These are phyloP conservation scores for Ibidorhyncha struthersii DNA, from an alignment of 2,113 vertebrate species.

Conservation along the genomic window DNA sequence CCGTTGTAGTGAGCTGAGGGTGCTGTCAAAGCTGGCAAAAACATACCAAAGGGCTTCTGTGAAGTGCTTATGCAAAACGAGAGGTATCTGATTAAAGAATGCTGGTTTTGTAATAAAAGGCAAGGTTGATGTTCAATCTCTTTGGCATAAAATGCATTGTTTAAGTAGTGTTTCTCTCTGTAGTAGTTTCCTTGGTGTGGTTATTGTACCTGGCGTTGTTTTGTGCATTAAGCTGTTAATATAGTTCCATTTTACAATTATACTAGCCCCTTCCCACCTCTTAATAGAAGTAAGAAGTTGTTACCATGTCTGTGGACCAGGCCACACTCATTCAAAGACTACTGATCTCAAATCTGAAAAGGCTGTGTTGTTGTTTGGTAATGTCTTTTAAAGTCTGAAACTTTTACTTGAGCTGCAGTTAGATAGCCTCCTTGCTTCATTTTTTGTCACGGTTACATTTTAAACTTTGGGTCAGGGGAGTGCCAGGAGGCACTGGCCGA, in stretches of 20 bases:
- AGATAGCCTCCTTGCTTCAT: neutral
- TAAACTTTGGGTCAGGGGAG: neutral
- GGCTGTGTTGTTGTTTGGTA: neutral
- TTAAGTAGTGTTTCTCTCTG: neutral
- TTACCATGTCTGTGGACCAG: neutral
- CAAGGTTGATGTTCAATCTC: neutral
- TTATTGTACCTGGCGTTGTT: neutral
- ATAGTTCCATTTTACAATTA: neutral
- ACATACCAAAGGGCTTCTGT: neutral
- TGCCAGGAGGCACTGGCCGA: neutral
- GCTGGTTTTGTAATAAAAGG: neutral
- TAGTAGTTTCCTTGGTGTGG: neutral
- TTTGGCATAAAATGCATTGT: neutral
- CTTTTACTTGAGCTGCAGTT: neutral
- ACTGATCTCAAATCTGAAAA: neutral
- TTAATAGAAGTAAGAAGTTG: neutral
- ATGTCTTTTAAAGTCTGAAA: neutral
- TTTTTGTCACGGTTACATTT: neutral
- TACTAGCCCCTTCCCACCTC: neutral
- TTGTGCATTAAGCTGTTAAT: neutral
- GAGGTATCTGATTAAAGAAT: neutral
- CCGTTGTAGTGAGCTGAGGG: neutral
- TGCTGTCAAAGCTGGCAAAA: neutral
- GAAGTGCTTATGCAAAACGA: neutral
- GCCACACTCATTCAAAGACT: neutral